Conservation (phyloP, 2,113 vertebrate species). For the Neopipo cinnamomea region DNA sequence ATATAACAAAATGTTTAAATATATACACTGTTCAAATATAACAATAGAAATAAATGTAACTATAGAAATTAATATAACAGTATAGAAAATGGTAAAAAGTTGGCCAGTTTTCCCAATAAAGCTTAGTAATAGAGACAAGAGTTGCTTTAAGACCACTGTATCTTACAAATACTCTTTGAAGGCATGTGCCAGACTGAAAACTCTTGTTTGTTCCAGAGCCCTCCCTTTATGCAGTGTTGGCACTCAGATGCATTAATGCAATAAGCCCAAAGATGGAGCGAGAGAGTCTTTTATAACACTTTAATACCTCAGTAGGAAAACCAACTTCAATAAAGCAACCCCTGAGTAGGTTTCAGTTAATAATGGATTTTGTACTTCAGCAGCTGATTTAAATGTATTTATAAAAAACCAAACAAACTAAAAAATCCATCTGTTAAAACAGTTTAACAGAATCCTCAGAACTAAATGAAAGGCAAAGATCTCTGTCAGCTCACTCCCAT, state of each 20-base stretch:
- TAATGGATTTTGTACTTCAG: neutral
- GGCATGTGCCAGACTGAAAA: neutral
- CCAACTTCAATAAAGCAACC: neutral
- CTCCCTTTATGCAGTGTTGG: neutral
- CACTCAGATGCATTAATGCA: conserved; percentile 44
- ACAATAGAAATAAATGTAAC: neutral
- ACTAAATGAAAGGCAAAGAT: neutral
- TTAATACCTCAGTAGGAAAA: conserved; percentile 9
- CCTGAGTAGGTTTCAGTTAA: neutral
- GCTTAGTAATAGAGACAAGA: neutral
- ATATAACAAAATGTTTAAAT: neutral
- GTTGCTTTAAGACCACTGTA: neutral
- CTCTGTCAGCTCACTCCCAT: neutral
- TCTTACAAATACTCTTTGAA: neutral
- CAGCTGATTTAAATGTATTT: neutral
- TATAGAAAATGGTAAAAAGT: neutral
- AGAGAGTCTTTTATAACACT: conserved; percentile 52
- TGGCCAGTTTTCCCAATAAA: neutral
- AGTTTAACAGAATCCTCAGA: neutral
- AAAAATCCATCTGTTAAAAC: neutral
- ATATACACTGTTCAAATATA: neutral
- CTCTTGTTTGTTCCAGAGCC: neutral
- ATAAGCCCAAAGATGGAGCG: conserved; percentile 54
- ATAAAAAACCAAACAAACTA: neutral
- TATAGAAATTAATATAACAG: neutral